These are phyloP conservation scores for Sturnira hondurensis DNA, from an alignment of 2,113 vertebrate species.

Conservation along the genomic window DNA sequence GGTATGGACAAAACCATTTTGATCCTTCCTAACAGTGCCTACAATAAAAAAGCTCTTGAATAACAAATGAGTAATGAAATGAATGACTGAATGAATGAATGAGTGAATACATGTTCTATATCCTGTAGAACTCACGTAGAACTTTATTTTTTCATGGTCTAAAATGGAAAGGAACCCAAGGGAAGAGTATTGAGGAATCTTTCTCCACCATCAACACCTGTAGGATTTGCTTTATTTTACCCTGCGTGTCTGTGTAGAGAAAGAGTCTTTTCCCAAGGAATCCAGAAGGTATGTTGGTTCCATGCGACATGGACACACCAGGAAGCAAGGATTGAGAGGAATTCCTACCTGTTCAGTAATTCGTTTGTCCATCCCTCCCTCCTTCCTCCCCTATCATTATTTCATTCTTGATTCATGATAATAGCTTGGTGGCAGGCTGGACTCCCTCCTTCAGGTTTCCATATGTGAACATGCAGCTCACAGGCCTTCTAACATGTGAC, in stretches of 20 bases:
- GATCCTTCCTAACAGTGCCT: neutral
- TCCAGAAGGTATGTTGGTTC: neutral
- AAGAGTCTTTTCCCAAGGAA: neutral
- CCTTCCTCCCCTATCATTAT: neutral
- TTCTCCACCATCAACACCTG: neutral
- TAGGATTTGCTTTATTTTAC: neutral
- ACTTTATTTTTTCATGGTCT: neutral
- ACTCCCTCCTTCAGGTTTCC: neutral
- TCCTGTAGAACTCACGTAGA: neutral
- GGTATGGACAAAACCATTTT: neutral
- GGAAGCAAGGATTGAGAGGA: neutral
- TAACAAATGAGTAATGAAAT: neutral
- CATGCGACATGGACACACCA: neutral
- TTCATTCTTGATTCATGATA: neutral
- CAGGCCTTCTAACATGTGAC: rapidly evolving
- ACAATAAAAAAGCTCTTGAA: neutral
- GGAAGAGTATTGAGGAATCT: neutral
- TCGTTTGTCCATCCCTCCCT: neutral
- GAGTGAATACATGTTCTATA: neutral
- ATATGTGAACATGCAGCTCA: rapidly evolving
- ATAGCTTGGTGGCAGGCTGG: no score
- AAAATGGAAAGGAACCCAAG: neutral
- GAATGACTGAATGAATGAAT: neutral
- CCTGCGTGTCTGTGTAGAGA: neutral
- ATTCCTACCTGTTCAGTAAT: neutral